Evolutionary conservation across 2,888 invertebrate genomes (phyloP).

Genomic region (Geotrupes spiniger): DNA sequence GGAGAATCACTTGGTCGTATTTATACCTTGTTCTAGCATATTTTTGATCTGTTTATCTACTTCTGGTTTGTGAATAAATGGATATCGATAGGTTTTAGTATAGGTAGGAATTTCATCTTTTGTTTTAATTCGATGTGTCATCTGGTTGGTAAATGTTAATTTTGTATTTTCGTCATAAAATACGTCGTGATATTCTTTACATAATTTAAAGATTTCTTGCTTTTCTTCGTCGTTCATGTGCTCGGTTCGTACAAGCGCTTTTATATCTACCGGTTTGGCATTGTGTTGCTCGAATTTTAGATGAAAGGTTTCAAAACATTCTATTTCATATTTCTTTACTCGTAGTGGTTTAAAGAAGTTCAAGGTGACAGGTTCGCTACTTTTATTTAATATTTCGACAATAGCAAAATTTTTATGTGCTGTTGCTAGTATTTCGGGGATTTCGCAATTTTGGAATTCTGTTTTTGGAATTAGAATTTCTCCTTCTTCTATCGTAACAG

Average conservation of each 20-base stretch:
- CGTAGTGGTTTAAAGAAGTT: too few relatives aligned
- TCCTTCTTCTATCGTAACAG: too few relatives aligned
- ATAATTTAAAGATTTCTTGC: slow-evolving; percentile 22
- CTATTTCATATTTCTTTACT: too few relatives aligned
- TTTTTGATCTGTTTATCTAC: slow-evolving; percentile 31
- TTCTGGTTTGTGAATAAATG: slow-evolving; percentile 34
- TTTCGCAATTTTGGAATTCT: too few relatives aligned
- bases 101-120: slow-evolving; percentile 32
- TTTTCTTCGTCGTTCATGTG: slow-evolving; percentile 33
- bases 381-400: too few relatives aligned
- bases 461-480: too few relatives aligned
- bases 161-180: slow-evolving; percentile 27
- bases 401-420: too few relatives aligned
- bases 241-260: slow-evolving; percentile 10
- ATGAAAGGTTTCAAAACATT: too few relatives aligned
- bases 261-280: too few relatives aligned
- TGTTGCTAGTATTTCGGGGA: too few relatives aligned
- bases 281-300: too few relatives aligned
- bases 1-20: slow-evolving; percentile 28
- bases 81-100: slow-evolving; percentile 34
- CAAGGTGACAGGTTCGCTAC: too few relatives aligned
- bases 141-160: slow-evolving; percentile 31
- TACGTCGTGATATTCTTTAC: slow-evolving; percentile 26
- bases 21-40: slow-evolving; percentile 29
- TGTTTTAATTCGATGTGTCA: slow-evolving; percentile 34